Evolutionary conservation across 2,888 invertebrate species (phyloP).

Genomic region (Pyrocoelia pectoralis): DNA sequence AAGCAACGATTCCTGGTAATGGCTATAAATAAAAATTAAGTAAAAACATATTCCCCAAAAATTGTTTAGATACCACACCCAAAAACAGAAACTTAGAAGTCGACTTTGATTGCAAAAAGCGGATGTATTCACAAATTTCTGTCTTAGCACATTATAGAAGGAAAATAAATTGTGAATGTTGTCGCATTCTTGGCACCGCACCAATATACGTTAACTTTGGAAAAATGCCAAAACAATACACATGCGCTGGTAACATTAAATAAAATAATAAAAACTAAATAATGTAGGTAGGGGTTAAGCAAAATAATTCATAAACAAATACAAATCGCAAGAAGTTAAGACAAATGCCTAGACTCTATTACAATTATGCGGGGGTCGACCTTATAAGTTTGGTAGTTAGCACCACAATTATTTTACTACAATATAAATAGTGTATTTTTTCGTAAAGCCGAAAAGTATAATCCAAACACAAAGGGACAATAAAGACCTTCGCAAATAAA

Average conservation of each 20-base stretch:
- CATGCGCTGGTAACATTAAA: conserved; percentile 28
- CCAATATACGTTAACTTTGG: conserved; percentile 37
- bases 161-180: conserved; percentile 54
- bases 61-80: conserved; percentile 3
- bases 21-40: conserved; percentile 7
- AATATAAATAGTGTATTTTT: too few species aligned
- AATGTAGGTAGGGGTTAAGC: not conserved
- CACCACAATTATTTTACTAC: too few species aligned
- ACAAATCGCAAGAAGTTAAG: too few species aligned
- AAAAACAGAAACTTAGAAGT: not conserved
- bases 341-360: too few species aligned
- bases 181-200: conserved; percentile 60
- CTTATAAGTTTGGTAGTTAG: too few species aligned
- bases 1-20: conserved; percentile 11
- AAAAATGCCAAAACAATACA: conserved; percentile 38
- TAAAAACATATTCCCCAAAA: not conserved
- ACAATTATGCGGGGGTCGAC: too few species aligned
- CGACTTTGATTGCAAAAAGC: conserved; percentile 18
- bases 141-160: conserved; percentile 22
- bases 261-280: conserved; percentile 3
- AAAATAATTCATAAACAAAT: too few species aligned
- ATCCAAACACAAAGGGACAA: too few species aligned
- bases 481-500: too few species aligned
- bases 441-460: too few species aligned
- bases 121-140: conserved; percentile 25